phyloP scores from a whole-genome alignment of 2,797 vertebrate genomes.

The Enteromius viviparus region DNA sequence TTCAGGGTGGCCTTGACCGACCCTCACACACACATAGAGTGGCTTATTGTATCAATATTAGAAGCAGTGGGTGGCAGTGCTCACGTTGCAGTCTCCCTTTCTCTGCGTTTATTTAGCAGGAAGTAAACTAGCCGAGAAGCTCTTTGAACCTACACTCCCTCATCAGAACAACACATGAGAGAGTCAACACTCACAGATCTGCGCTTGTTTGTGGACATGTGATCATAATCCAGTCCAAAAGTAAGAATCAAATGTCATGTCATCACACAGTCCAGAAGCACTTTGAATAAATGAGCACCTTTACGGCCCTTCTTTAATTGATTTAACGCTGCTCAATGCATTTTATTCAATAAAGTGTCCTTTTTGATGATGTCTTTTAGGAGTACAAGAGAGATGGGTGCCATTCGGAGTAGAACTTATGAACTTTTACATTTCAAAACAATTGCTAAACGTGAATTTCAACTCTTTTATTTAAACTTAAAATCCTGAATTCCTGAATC shows the following conservation, averaged over 20 bases:
- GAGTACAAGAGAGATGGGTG: not conserved
- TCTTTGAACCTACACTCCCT: constrained; percentile 12
- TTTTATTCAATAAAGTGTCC: not conserved
- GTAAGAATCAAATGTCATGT: not conserved
- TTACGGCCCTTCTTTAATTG: not conserved
- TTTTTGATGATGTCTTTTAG: not conserved
- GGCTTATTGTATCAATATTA: constrained; percentile 35
- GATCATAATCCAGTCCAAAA: constrained; percentile 20
- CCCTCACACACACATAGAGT: not conserved
- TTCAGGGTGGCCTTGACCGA: constrained; percentile 51
- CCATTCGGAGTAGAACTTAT: not conserved
- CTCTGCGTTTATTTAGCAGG: constrained; percentile 16
- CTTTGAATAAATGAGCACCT: not conserved
- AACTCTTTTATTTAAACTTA: not conserved
- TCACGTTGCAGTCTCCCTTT: not conserved
- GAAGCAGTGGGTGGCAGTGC: constrained; percentile 28
- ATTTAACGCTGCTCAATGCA: not conserved
- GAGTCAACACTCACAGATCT: not conserved
- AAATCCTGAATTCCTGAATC: not conserved
- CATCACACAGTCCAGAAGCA: not conserved
- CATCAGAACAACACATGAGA: constrained; percentile 8
- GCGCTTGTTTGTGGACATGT: not conserved
- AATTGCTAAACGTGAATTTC: not conserved
- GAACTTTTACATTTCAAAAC: not conserved
- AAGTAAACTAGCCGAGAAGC: not conserved